Evolutionary conservation across 1,140 invertebrate genomes (phyloP), one percentile per base, ranked within the genome.

Genomic region (Diachasma alloeum): DNA sequence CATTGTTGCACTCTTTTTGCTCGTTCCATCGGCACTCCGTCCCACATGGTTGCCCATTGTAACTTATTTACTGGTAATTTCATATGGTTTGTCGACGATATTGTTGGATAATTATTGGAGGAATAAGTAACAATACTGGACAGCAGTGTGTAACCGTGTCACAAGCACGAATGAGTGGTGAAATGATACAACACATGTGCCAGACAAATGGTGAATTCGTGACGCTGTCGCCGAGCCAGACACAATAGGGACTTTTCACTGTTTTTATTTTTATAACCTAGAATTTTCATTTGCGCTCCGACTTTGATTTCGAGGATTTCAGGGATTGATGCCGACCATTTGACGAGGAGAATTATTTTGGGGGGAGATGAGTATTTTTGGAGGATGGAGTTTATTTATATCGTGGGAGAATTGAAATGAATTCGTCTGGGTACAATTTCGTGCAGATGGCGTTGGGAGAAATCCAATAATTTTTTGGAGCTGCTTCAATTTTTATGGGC

Each of bases 21-120:
- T 42, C 0, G n/a, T 66, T 66, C 24, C n/a, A 42, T 72, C 53
- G 39, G 17, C 39, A 63, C 44, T 70, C 9, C 69, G 75, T 44
- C 53, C 67, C 19, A 66, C 53, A 59, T 76, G 68, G 44, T 76
- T 76, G 6, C 75, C 75, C 75, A 76, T 76, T 72, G 22, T 71
- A 46, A 46, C 9, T 11, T 13, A n/a, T 59, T 22, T 11, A 24
- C 8, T 39, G 15, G n/a, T 76, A n/a, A 59, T 68, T 76, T 70
- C 67, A 75, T 69, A 75, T 70, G 44, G 26, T 37, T 69, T 69
- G 22, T 63, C 24, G 11, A 63, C 59, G 10, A 26, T 63, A 17
- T 19, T 17, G 48, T 53, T n/a, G 48, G 6, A 53, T 42, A 3
- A 19, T 53, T 53, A 13, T 53, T 19, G 13, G 1, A 53, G 48